Base-by-base conservation (phyloP, 2,888 invertebrate genomes). In the Brenthis daphne region DNA sequence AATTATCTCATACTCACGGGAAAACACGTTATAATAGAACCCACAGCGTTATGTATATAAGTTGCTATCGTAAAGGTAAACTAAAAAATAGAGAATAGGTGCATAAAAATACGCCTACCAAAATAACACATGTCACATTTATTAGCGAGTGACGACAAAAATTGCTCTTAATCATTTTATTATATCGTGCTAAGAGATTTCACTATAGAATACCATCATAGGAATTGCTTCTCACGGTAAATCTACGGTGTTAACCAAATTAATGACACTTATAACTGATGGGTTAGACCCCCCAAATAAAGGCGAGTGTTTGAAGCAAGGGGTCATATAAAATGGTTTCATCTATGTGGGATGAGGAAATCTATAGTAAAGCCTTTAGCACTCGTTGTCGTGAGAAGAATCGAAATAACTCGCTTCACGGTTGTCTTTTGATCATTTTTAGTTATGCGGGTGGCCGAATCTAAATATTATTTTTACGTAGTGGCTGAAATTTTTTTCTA, bases 181-280 rank as follows among this genome's bases (percentile, higher is more conserved):
- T 73, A 71, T 74, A 70, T 73, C 69, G 64, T 67, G 69, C 74
- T 75, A 75, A 75, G 69, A 73, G 60, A 72, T 74, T 67, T 74
- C 57, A 65, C 64, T 64, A 69, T 63, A 71, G 65, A 67, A 67
- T 64, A 64, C 48, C 55, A 43, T 68, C 65, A 57, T 70, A 61
- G 58, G 69, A 76, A 76, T 76, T 71, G 67, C 81, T 87, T 90
- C 90, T 84, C 90, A 90, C 90, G 90, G 89, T 88, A 89, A 90
- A 80, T 77, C 70, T 76, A 76, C 72, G 69, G 89, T 85, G 90
- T 82, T 90, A 89, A 90, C 83, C 78, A 85, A 80, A 89, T 89
- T 89, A 89, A 90, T 84, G 82, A 79, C 80, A 78, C 77, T 82
- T 81, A 82, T 77, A 82, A 75, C 80, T 78, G 51, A 8, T 14